Evolutionary conservation across 2,797 vertebrate genomes (phyloP).

Genomic region (Etheostoma nigrum): DNA sequence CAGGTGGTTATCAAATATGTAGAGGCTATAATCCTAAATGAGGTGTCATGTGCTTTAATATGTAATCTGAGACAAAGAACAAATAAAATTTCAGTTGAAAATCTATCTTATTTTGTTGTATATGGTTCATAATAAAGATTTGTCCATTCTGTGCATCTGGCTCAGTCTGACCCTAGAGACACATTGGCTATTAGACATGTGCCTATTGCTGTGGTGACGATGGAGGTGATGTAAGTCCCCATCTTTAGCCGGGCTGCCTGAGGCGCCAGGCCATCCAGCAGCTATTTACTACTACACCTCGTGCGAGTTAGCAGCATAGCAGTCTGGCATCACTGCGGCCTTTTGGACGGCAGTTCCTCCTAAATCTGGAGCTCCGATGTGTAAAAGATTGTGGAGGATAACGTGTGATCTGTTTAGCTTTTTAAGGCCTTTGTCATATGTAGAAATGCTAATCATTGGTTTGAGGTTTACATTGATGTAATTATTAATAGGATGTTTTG

Average conservation of each 20-base stretch:
- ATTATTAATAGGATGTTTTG: constrained; percentile 31
- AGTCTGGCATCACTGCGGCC: constrained; percentile 51
- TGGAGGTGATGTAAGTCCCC: constrained; percentile 74
- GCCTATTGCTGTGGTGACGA: constrained; percentile 59
- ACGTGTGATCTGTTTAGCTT: constrained; percentile 56
- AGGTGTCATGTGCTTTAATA: constrained; percentile 17
- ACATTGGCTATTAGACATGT: constrained; percentile 44
- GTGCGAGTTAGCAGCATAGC: constrained; percentile 48
- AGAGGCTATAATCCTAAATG: constrained; percentile 24
- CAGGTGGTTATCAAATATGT: constrained; percentile 21
- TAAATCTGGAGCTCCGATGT: constrained; percentile 63
- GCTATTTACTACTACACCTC: constrained; percentile 74
- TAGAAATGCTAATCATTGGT: constrained; percentile 50
- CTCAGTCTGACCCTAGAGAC: constrained; percentile 36
- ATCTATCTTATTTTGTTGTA: not conserved
- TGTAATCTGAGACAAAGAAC: constrained; percentile 9
- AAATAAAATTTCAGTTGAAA: constrained; percentile 1
- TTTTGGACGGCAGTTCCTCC: constrained; percentile 48
- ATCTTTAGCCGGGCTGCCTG: constrained; percentile 70
- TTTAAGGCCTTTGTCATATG: constrained; percentile 54
- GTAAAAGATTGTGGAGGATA: constrained; percentile 61
- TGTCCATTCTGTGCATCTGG: constrained; percentile 38
- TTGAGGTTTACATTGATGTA: constrained; percentile 62
- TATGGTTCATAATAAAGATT: constrained; percentile 27
- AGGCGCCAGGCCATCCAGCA: constrained; percentile 66